Base-by-base conservation (phyloP, 2,888 invertebrate species). In the Hydriomena furcata region DNA sequence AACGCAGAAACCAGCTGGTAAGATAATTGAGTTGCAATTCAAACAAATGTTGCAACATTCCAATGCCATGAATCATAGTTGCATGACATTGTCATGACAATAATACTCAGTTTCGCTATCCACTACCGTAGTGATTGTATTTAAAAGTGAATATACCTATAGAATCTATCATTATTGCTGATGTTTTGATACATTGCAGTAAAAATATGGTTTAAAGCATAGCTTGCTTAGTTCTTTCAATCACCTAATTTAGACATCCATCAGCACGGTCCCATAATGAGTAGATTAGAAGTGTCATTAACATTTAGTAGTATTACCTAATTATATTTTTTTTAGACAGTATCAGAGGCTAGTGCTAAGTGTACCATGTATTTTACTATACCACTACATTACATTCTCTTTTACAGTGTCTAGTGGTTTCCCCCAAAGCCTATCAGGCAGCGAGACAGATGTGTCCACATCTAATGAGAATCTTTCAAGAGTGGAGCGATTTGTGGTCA, bases 361-460 rank as follows among this genome's bases (percentile, higher is more conserved):
- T 17, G 2, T 2, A 4, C 17, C 4, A 4, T 17, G 17, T 17
- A 17, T 17, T 17, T 13, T 25, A 7, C n/a, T 5, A 25, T 11
- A 8, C 5, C 0, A 20, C 7, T 20, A 20, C n/a, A 28, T 27
- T 42, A 25, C 7, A 4, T 8, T 38, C 46, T 49, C 57, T 59
- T 47, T 61, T 59, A 7, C 62, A 90, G 91, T 91, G 60, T 76
- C 84, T 71, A 92, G 89, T 72, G 93, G 92, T 60, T 93, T 94
- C 72, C 93, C 93, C 31, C 94, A 94, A 88, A 95, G 95, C 79
- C 89, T 95, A 63, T 95, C 96, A 64, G 96, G 96, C 25, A 96
- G 96, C 77, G 97, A 97, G 84, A 96, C 97, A 3, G 97, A 97
- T 91, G 94, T 96, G 49, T 97, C 96, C 7, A 97, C 97, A 35